Base-by-base conservation (phyloP, 2,888 invertebrate genomes). In the Lampropteryx suffumata region DNA sequence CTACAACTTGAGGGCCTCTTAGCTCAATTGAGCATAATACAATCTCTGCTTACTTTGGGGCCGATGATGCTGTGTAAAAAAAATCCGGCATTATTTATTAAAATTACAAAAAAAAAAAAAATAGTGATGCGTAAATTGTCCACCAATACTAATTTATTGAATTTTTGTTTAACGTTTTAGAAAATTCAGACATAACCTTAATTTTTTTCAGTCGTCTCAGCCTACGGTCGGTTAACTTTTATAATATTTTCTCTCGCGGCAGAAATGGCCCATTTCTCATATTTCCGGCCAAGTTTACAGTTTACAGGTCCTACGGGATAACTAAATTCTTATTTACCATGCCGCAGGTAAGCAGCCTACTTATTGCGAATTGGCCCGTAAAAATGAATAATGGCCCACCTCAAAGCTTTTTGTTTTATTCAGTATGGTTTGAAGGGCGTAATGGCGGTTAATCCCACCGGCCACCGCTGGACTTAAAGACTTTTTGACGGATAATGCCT, bases 381-480 rank as follows among this genome's bases (percentile, higher is more conserved):
- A 67, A 67, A 65, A 65, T 65, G 59, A 67, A 39, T 62, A 63
- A 67, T 62, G 47, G 46, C 21, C 36, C 52, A 44, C 53, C 54
- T 29, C 14, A 21, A 35, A 36, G 41, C 36, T 53, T 17, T 50
- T 57, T 60, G 57, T 60, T 59, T 57, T 60, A 60, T 60, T 60
- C 59, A 60, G 55, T 37, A 41, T 46, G 35, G 42, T 44, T 46
- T 35, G 40, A 43, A 45, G 45, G 44, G 28, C 24, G 47, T 55
- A 58, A 58, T 55, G 51, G 54, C 46, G 26, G 48, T 33, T 48
- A 26, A 45, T 52, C 47, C 58, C 52, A 55, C 47, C 11, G 51
- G 45, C 58, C 52, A 55, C 47, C 11, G 51, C 44, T 55, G 54
- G 54, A 54, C 51, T 46, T 26, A 10, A 41, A 35, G 21, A 40